These are phyloP conservation scores for Romanomermis culicivorax DNA, from an alignment of 2,888 invertebrate species.

Conservation along the genomic window DNA sequence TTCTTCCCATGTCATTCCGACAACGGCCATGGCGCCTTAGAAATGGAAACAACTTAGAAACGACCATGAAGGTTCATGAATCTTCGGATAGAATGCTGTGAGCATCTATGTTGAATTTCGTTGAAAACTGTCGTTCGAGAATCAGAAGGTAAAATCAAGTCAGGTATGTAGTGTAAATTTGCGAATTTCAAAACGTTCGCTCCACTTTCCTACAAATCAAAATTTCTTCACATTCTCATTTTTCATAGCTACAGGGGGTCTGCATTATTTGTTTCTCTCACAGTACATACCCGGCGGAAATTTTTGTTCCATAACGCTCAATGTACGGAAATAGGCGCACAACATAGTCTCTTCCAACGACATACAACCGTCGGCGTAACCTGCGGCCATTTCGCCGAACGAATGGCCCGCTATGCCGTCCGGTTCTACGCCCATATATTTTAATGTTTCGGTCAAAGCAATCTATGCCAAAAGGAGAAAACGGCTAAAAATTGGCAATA, in stretches of 20 bases:
- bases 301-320: constrained; percentile 8
- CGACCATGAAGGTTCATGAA: constrained; percentile 56
- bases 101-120: not conserved
- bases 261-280: too few relatives aligned
- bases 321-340: constrained; percentile 74
- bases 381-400: constrained; percentile 67
- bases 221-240: too few relatives aligned
- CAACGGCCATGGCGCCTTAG: constrained; percentile 55
- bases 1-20: constrained; percentile 65
- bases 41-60: constrained; percentile 45
- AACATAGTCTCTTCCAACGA: constrained; percentile 75
- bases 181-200: too few relatives aligned
- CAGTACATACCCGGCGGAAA: constrained; percentile 1
- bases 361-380: constrained; percentile 79
- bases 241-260: too few relatives aligned
- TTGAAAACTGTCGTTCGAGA: too few relatives aligned
- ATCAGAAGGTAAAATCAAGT: too few relatives aligned
- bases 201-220: too few relatives aligned
- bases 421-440: constrained; percentile 49
- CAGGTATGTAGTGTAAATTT: too few relatives aligned
- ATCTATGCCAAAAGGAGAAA: constrained; percentile 38
- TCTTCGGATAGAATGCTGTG: too few relatives aligned
- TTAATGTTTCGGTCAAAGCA: constrained; percentile 62
- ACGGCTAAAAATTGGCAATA: not conserved
- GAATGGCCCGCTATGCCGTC: constrained; percentile 88